phyloP scores from a whole-genome alignment of 2,797 vertebrate genomes.

The Todus mexicanus region DNA sequence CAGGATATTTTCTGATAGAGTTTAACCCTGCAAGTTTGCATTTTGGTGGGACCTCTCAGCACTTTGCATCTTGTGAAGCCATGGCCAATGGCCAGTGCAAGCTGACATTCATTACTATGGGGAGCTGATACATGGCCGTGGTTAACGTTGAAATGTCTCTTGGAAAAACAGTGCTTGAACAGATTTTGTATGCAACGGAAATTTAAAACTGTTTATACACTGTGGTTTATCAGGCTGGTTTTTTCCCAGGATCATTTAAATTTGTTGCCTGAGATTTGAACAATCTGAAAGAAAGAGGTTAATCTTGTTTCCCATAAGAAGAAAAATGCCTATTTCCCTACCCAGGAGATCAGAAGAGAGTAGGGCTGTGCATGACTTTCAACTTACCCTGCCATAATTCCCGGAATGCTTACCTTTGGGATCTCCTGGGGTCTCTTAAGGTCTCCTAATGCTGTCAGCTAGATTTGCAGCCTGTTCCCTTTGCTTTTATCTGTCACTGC shows the following conservation, averaged over 20 bases:
- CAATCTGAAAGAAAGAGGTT: background rate
- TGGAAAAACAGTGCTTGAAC: background rate
- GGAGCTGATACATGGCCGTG: background rate
- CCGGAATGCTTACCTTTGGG: background rate
- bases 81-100: background rate
- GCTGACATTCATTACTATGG: background rate
- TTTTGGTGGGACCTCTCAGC: background rate
- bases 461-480: background rate
- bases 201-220: background rate
- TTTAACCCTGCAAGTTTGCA: background rate
- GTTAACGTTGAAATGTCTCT: background rate
- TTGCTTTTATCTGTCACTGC: background rate
- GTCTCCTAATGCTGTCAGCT: background rate
- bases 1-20: background rate
- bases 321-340: background rate
- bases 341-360: background rate
- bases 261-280: background rate
- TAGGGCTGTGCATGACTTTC: fast-evolving
- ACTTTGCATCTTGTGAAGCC: background rate
- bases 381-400: background rate
- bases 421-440: background rate
- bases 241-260: background rate
- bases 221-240: background rate
- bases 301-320: background rate
- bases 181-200: background rate